Conservation (phyloP, 2,113 vertebrate genomes). For the Clinocottus analis region DNA sequence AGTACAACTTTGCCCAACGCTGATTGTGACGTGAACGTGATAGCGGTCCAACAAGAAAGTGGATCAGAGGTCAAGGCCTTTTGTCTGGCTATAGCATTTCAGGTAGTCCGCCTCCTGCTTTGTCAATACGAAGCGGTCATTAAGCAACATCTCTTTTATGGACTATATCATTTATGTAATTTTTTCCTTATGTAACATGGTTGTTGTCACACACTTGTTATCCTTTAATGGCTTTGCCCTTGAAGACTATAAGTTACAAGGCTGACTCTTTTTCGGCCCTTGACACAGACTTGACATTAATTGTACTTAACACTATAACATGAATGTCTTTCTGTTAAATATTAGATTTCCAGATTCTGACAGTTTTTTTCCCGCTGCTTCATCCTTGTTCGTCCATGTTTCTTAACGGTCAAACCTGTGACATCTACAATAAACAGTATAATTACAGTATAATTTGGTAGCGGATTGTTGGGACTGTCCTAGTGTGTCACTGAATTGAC, state of each 20-base stretch:
- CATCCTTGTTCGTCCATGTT: not conserved
- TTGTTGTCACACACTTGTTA: not conserved
- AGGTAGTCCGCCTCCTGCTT: constrained; percentile 6
- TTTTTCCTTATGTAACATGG: not conserved
- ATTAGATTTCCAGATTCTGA: not conserved
- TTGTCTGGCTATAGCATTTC: not conserved
- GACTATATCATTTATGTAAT: not conserved
- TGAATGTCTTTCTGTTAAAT: not conserved
- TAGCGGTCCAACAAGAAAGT: constrained; percentile 16
- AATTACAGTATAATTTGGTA: not conserved
- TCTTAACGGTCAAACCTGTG: not conserved
- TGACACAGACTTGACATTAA: not conserved
- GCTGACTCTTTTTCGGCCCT: not conserved
- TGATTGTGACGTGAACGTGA: not conserved
- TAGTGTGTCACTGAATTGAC: not conserved
- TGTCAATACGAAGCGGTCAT: not conserved
- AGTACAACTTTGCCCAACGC: not conserved
- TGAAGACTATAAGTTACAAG: not conserved
- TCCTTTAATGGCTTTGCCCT: constrained; percentile 21
- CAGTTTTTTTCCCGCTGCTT: not conserved
- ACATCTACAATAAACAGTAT: not conserved
- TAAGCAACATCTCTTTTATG: not conserved
- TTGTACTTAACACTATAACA: not conserved
- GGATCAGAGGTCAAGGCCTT: constrained; percentile 46
- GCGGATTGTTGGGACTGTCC: not conserved